phyloP scores from a whole-genome alignment of 2,797 vertebrate species.

The Tympanoctomys barrerae region DNA sequence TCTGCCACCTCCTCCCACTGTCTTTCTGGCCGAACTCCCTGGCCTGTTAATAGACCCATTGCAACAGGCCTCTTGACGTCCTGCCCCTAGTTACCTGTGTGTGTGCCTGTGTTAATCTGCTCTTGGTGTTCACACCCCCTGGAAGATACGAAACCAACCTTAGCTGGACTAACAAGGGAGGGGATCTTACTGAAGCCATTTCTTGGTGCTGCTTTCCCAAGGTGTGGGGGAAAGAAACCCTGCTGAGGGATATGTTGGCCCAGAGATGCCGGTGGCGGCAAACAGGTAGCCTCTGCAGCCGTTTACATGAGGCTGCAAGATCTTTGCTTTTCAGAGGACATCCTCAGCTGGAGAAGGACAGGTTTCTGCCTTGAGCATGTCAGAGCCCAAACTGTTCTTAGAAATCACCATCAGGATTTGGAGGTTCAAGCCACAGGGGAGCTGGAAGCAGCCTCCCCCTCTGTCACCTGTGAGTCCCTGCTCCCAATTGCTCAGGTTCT shows the following conservation, averaged over 20 bases:
- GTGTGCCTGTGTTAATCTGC: not conserved
- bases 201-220: not conserved
- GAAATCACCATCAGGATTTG: not conserved
- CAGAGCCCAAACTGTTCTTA: slow-evolving; percentile 7
- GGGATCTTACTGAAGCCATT: not conserved
- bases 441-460: not conserved
- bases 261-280: not conserved
- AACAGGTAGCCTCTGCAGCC: not conserved
- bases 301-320: not conserved
- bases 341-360: slow-evolving; percentile 1
- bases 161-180: not conserved
- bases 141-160: not conserved
- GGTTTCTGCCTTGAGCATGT: not conserved
- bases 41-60: slow-evolving; percentile 35
- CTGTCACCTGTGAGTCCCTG: not conserved
- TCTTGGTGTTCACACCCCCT: not conserved
- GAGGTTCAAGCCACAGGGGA: not conserved
- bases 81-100: slow-evolving; percentile 12
- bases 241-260: not conserved
- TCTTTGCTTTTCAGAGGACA: not conserved
- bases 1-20: not conserved
- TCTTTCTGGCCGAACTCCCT: slow-evolving; percentile 45
- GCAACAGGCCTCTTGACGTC: not conserved
- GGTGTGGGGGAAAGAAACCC: not conserved
- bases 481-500: not conserved